Evolutionary conservation across 2,797 vertebrate species (phyloP), one percentile per base, ranked within the genome.

Genomic region (Anabacerthia variegaticeps): DNA sequence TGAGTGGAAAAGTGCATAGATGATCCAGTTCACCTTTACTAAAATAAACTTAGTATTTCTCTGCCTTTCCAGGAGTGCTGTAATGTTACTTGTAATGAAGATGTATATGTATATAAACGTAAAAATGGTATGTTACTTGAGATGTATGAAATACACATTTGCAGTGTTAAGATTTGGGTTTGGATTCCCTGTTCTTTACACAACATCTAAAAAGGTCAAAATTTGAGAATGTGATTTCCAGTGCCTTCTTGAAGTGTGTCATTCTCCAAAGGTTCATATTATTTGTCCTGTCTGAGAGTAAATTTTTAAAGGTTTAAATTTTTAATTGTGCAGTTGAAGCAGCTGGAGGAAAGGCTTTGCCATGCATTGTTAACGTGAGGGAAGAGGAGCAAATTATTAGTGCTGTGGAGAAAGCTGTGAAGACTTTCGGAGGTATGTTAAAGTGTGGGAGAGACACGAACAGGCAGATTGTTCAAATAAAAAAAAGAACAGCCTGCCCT

Each of bases 361-460:
- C 99, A 0, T 99, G 99, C 21, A 10, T 99, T 2, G 99, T 99
- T 5, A 99, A 99, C 46, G 99, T 99, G 61, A 98, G 99, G 58
- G 99, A 99, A 65, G 99, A 99, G 93, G 93, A 98, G 69, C 99
- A 99, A 97, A 97, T 99, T 17, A 97, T 68, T 58, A 94, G 96
- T 5, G 99, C 99, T 0, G 98, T 99, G 73, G 97, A 98, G 86
- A 98, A 98, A 88, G 99, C 99, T 3, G 98, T 99, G 6, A 95
- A 98, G 81, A 98, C 94, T 54, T 99, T 99, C 92, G 99, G 99
- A 99, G 99, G 99, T 99, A 97, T 32, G 84, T 36, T 73, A 12
- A 39, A 13, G 27, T 5, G 1, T n/a, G 27, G 39, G 16, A 34
- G 48, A 68, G 41, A 68, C 3, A 5, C 30, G 39, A 58, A 56